Evolutionary conservation across 2,113 vertebrate genomes (phyloP).

Genomic region (Gopherus flavomarginatus): DNA sequence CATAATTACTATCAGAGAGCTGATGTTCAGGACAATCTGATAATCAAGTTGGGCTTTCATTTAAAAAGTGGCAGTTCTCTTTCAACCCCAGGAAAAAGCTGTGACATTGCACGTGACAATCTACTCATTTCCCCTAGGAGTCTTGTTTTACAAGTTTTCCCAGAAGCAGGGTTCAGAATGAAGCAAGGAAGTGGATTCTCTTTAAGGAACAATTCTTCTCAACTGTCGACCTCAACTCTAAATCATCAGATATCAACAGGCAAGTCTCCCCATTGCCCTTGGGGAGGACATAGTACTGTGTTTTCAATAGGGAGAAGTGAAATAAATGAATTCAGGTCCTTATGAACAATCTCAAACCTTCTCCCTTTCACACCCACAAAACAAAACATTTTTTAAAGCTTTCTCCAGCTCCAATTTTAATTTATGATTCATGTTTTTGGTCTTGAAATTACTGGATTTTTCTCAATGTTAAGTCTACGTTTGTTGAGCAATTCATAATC

Average conservation of each 20-base stretch:
- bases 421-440: background rate
- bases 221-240: background rate
- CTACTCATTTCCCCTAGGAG: background rate
- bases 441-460: background rate
- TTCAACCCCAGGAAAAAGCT: background rate
- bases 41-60: background rate
- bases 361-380: background rate
- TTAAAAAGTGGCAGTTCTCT: background rate
- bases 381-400: background rate
- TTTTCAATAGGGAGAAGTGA: background rate
- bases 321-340: background rate
- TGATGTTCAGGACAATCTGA: background rate
- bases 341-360: background rate
- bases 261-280: background rate
- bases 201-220: background rate
- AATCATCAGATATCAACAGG: background rate
- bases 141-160: background rate
- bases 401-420: background rate
- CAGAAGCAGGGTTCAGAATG: background rate
- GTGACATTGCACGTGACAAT: background rate
- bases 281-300: background rate
- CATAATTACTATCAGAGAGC: background rate
- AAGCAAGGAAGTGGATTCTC: background rate
- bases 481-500: background rate
- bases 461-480: background rate